Evolutionary conservation across 2,888 invertebrate species (phyloP), one percentile per base, ranked within the genome.

Genomic region (Liposcelis brunnea): DNA sequence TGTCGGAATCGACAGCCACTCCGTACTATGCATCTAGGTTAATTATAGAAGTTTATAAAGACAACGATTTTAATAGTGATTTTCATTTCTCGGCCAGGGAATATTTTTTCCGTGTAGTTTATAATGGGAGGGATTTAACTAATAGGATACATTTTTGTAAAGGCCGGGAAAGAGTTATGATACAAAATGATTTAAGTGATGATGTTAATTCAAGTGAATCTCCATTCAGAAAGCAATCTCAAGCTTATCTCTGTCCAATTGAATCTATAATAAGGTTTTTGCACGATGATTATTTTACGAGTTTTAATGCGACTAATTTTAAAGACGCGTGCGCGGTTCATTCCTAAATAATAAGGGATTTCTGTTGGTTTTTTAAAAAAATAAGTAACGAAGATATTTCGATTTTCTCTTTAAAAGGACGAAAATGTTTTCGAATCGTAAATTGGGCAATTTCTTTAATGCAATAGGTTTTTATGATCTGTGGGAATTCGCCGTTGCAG

Each of bases 111-210:
- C 73, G 89, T 0, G 70, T 90, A 0, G 67, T 93, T 11, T 79
- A 81, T 51, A 90, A 93, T 55, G 94, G 94, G 0, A 75, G 74
- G 47, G 89, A 91, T 59, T 76, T 89, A 0, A 93, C 93, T 0
- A 74, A 75, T 55, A 74, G 77, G 53, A 70, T 89, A 31, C 74
- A 75, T 52, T 91, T 91, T 58, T 93, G 93, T 60, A 77, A 47
- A 43, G 46, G 48, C 14, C 26, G 33, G 10, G 18, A 34, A 26
- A 35, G n/a, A n/a, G 47, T 45, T 2, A 64, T 70, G 0, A 58
- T 50, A 46, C 55, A 55, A 43, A 46, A 51, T 5, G 55, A 57
- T 4, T 48, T 37, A 5, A 50, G 52, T 7, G 55, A 56, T 2
- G 69, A 69, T 1, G 62, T 65, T 19, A 69, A 69, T 44, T 66